Conservation (phyloP, 1,140 invertebrate species). For the Vanessa tameamea region DNA sequence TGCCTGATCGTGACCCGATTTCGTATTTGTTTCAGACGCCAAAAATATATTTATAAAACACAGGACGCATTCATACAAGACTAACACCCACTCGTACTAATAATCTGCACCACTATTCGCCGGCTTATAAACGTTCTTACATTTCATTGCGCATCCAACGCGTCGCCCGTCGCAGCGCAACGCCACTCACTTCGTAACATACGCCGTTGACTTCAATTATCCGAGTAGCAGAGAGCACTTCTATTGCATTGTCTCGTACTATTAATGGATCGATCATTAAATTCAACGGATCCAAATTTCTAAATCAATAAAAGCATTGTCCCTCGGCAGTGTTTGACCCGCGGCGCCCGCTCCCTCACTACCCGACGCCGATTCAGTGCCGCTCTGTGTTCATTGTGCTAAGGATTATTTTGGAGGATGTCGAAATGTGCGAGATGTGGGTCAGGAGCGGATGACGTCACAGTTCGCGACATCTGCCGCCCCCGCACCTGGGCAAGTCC, state of each 20-base stretch:
- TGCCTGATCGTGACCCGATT: too few relatives aligned
- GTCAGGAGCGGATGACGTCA: conserved; percentile 52
- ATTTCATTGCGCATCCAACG: too few relatives aligned
- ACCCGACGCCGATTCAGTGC: background rate
- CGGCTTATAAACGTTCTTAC: too few relatives aligned
- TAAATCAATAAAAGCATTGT: conserved; percentile 34
- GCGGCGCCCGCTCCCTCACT: conserved; percentile 9
- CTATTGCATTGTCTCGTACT: background rate
- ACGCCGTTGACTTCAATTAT: background rate
- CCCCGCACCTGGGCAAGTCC: conserved; percentile 54
- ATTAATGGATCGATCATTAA: conserved; percentile 27
- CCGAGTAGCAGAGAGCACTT: background rate
- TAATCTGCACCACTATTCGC: too few relatives aligned
- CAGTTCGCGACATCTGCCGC: conserved; percentile 56
- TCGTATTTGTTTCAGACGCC: too few relatives aligned
- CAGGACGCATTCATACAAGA: too few relatives aligned
- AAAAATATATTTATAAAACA: too few relatives aligned
- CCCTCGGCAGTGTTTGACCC: conserved; percentile 38
- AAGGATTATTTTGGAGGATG: conserved; percentile 28
- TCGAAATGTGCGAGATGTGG: conserved; percentile 43
- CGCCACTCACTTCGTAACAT: background rate
- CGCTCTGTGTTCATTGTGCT: conserved; percentile 13
- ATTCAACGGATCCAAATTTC: conserved; percentile 23
- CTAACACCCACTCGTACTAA: too few relatives aligned
- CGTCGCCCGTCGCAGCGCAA: too few relatives aligned